phyloP scores from a whole-genome alignment of 1,140 invertebrate genomes.

The Drosophila punjabiensis region DNA sequence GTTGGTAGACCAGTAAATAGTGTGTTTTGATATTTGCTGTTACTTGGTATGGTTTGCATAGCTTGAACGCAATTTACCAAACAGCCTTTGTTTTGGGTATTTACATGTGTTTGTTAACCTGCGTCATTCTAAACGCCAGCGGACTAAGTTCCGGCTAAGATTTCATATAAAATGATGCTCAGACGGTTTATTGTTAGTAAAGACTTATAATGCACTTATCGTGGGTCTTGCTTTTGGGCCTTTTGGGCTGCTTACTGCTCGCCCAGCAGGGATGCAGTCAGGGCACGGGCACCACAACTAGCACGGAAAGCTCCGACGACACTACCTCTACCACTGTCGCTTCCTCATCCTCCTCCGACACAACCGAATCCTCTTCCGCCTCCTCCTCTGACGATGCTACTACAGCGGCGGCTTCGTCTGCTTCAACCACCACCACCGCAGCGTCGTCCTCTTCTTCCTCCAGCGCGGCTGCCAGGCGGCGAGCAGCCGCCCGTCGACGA shows the following conservation, averaged over 20 bases:
- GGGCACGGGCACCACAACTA: neutral
- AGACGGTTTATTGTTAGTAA: neutral
- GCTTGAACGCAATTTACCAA: conserved; percentile 4
- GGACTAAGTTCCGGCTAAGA: neutral
- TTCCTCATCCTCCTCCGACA: neutral
- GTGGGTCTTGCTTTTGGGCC: conserved; percentile 20
- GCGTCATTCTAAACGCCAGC: neutral
- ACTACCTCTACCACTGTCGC: neutral
- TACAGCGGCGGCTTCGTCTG: neutral
- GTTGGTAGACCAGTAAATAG: neutral
- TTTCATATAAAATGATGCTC: neutral
- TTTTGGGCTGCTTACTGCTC: conserved; percentile 38
- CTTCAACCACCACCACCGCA: conserved; percentile 3
- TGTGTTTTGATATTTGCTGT: neutral
- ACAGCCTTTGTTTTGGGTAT: neutral
- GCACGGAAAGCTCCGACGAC: conserved; percentile 4
- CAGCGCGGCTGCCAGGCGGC: conserved; percentile 19
- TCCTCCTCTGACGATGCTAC: neutral
- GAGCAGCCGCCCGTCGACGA: conserved; percentile 8
- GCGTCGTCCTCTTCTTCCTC: conserved; percentile 17
- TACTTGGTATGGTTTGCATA: conserved; percentile 10
- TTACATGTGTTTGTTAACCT: neutral
- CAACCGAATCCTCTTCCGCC: neutral
- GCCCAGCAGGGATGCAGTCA: neutral
- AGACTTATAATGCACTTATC: conserved; percentile 25